phyloP scores from a whole-genome alignment of 2,113 vertebrate species.

The Diadophis punctatus region DNA sequence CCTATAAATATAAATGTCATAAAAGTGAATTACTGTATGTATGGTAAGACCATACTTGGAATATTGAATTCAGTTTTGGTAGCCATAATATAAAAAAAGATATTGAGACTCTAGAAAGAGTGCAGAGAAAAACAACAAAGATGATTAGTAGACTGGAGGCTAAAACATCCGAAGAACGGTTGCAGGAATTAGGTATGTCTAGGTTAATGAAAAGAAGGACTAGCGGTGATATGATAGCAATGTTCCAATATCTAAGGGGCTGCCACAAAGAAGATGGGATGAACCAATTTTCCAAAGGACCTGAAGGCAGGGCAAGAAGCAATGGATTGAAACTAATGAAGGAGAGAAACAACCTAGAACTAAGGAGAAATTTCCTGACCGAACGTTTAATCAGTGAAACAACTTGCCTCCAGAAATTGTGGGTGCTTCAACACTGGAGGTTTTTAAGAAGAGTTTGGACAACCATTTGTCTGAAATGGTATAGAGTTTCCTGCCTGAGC shows the following conservation, averaged over 20 bases:
- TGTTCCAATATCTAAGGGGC: background rate
- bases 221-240: background rate
- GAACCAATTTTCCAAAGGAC: background rate
- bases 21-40: background rate
- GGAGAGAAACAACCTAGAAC: background rate
- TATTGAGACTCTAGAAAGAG: background rate
- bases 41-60: background rate
- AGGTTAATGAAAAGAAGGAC: background rate
- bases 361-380: background rate
- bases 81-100: background rate
- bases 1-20: background rate
- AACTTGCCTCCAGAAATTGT: background rate
- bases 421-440: background rate
- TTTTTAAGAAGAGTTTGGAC: background rate
- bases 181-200: background rate
- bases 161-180: background rate
- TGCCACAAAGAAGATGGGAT: background rate
- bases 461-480: background rate
- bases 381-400: background rate
- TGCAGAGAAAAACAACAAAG: background rate
- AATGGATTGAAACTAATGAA: background rate
- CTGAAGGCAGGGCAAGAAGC: background rate
- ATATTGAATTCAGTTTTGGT: background rate
- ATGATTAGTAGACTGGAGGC: background rate
- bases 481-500: background rate